A percentile compares a stretch with the other conserved stretches of the same genome.
Conservation (phyloP, 2,113 vertebrate species). For the Corythaixoides concolor region DNA sequence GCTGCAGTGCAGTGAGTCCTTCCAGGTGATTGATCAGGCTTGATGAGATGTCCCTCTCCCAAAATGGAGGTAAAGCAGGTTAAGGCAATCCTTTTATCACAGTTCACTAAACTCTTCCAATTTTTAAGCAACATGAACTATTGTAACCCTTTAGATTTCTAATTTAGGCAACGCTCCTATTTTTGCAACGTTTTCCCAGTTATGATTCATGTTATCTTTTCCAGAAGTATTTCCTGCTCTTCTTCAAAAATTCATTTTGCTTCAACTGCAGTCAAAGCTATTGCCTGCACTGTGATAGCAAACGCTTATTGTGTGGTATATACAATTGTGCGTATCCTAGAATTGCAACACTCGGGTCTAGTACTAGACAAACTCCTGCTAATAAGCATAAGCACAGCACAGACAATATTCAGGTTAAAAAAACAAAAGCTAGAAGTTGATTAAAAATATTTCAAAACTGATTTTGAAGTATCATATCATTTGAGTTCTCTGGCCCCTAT, state of each 20-base stretch:
- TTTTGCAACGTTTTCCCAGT: not conserved
- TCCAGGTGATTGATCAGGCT: not conserved
- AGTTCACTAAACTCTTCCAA: not conserved
- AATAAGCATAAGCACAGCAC: not conserved
- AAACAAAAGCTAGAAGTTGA: not conserved
- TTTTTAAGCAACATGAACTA: not conserved
- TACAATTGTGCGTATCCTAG: not conserved
- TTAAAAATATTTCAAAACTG: not conserved
- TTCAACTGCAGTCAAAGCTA: not conserved
- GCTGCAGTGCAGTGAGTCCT: not conserved
- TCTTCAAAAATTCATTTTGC: not conserved
- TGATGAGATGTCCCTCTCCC: not conserved
- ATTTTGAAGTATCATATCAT: not conserved
- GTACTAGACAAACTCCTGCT: not conserved
- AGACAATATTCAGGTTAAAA: not conserved
- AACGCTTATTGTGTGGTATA: not conserved
- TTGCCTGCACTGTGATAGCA: not conserved
- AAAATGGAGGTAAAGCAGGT: not conserved
- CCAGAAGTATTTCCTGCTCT: not conserved
- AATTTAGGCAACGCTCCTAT: not conserved
- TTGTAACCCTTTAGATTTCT: not conserved
- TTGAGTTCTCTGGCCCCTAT: not conserved
- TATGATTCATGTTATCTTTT: not conserved
- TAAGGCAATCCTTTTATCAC: not conserved
- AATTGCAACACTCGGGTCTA: not conserved